A percentile compares a stretch with the other conserved stretches of the same genome.
These are phyloP conservation scores for Metallyticus violacea DNA, from an alignment of 2,888 invertebrate genomes.

Conservation along the genomic window DNA sequence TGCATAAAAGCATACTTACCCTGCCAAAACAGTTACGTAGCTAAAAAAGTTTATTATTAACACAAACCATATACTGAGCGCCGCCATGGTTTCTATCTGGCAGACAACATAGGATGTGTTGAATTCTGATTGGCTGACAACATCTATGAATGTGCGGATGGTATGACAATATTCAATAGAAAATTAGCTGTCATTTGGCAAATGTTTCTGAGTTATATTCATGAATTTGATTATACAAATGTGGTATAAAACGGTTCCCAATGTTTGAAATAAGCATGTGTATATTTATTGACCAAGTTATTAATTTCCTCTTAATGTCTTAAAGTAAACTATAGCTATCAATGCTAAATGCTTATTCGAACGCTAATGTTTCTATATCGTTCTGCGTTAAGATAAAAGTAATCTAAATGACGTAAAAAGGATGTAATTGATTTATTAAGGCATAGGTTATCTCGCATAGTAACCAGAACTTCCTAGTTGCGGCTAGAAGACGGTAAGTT, in stretches of 20 bases:
- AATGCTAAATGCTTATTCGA: not conserved
- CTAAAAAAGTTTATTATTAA: slow-evolving; percentile 13
- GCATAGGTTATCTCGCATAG: not conserved
- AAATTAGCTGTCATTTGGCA: not conserved
- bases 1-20: slow-evolving; percentile 9
- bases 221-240: not conserved
- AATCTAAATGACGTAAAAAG: not conserved
- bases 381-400: not conserved
- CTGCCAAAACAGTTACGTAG: slow-evolving; percentile 11
- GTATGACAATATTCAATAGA: not conserved
- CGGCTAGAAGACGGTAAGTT: not conserved
- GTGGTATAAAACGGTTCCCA: not conserved
- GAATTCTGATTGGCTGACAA: slow-evolving; percentile 9
- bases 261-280: too few relatives aligned
- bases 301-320: not conserved
- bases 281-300: too few relatives aligned
- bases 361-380: not conserved
- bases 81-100: slow-evolving; percentile 20
- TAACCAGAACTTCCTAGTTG: not conserved
- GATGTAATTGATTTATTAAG: not conserved
- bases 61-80: not conserved
- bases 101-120: slow-evolving; percentile 18
- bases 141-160: not conserved
- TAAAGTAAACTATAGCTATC: not conserved
- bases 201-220: not conserved